Evolutionary conservation across 1,140 invertebrate species (phyloP).

Genomic region (Drosophila takahashii): DNA sequence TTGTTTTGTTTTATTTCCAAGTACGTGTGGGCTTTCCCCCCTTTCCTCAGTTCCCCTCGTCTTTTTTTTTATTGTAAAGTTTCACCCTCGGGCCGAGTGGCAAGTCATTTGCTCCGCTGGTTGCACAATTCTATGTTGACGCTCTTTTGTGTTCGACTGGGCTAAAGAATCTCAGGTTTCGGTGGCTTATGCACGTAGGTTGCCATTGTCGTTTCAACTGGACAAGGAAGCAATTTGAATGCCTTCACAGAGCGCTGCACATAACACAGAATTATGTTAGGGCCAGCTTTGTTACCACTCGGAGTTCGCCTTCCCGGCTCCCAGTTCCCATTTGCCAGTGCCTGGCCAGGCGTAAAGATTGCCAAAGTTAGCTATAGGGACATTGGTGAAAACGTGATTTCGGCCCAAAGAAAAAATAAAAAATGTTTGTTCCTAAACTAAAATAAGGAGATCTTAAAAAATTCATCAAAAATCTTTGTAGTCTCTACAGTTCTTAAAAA

Average conservation of each 20-base stretch:
- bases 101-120: constrained; percentile 54
- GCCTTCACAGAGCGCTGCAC: constrained; percentile 40
- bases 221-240: constrained; percentile 58
- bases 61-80: constrained; percentile 40
- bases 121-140: constrained; percentile 62
- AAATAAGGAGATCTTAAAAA: no score
- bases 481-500: no score
- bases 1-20: constrained; percentile 57
- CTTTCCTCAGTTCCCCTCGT: background rate
- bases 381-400: background rate
- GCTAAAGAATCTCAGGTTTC: constrained; percentile 75
- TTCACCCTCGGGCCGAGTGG: constrained; percentile 34
- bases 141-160: constrained; percentile 52
- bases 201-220: constrained; percentile 43
- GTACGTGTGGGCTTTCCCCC: constrained; percentile 46
- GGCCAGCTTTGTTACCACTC: constrained; percentile 6
- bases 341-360: background rate
- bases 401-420: background rate
- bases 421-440: no score
- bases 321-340: background rate
- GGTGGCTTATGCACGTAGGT: constrained; percentile 70
- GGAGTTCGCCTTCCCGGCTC: background rate
- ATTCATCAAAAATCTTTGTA: no score
- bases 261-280: constrained; percentile 46
- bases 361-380: background rate